These are phyloP conservation scores for Phyllostomus hastatus DNA, from an alignment of 2,113 vertebrate species.

Conservation along the genomic window DNA sequence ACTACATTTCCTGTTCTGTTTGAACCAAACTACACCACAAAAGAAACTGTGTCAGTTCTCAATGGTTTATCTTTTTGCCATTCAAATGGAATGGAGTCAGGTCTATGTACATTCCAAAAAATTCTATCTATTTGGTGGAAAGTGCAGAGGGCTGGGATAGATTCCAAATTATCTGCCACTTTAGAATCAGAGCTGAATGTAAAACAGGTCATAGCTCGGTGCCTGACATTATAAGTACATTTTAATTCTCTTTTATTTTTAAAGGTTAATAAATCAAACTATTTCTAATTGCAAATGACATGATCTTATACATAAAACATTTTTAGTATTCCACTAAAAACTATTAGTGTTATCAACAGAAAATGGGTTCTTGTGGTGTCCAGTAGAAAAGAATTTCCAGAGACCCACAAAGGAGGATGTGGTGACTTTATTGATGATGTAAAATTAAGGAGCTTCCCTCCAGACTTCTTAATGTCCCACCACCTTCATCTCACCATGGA, in stretches of 20 bases:
- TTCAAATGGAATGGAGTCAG: not conserved
- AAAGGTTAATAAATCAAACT: not conserved
- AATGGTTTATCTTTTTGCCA: not conserved
- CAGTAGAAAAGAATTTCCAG: no score
- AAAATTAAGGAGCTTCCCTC: no score
- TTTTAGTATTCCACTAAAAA: no score
- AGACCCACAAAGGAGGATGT: no score
- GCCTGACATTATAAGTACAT: not conserved
- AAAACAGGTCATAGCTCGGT: not conserved
- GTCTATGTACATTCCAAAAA: not conserved
- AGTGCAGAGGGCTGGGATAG: not conserved
- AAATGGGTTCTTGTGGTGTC: no score
- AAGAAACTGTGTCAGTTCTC: not conserved
- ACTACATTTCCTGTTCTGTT: not conserved
- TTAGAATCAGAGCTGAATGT: not conserved
- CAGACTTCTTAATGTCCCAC: no score
- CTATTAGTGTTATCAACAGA: no score
- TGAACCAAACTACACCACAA: not conserved
- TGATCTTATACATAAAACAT: not conserved
- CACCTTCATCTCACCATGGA: no score
- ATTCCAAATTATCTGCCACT: not conserved
- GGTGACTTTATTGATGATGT: no score
- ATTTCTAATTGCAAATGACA: not conserved
- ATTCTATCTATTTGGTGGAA: not conserved
- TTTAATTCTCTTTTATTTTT: not conserved